phyloP scores from a whole-genome alignment of 2,797 vertebrate genomes.

The Scolopax bukidnonensis region DNA sequence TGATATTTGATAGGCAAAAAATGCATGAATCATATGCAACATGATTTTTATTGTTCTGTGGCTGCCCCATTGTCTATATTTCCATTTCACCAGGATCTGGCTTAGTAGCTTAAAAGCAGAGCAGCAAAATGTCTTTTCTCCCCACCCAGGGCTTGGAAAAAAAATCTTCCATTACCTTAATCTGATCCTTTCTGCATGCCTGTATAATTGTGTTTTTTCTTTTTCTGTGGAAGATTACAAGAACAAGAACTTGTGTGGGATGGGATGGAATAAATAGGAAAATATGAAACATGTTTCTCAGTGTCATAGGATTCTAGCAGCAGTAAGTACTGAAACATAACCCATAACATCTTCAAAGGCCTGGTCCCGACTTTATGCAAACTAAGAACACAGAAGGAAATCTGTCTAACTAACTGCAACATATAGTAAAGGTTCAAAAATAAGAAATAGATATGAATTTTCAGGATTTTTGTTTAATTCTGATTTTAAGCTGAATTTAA shows the following conservation, averaged over 20 bases:
- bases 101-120: neutral
- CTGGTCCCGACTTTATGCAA: neutral
- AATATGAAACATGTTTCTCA: neutral
- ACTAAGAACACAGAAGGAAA: neutral
- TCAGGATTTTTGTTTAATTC: neutral
- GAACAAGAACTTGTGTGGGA: neutral
- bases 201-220: neutral
- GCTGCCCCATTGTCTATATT: neutral
- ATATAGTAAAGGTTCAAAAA: neutral
- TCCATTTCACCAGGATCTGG: neutral
- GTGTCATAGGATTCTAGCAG: neutral
- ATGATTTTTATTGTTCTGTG: neutral
- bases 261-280: neutral
- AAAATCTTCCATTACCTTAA: neutral
- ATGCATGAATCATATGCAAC: neutral
- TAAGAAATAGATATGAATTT: neutral
- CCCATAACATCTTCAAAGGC: neutral
- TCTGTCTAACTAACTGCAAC: neutral
- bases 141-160: neutral
- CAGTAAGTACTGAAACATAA: neutral
- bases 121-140: neutral
- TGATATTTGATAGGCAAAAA: neutral
- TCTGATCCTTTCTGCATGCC: neutral
- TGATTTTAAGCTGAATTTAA: neutral
- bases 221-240: neutral